Conservation (phyloP, 2,888 invertebrate genomes). For the Perithous albicinctus region DNA sequence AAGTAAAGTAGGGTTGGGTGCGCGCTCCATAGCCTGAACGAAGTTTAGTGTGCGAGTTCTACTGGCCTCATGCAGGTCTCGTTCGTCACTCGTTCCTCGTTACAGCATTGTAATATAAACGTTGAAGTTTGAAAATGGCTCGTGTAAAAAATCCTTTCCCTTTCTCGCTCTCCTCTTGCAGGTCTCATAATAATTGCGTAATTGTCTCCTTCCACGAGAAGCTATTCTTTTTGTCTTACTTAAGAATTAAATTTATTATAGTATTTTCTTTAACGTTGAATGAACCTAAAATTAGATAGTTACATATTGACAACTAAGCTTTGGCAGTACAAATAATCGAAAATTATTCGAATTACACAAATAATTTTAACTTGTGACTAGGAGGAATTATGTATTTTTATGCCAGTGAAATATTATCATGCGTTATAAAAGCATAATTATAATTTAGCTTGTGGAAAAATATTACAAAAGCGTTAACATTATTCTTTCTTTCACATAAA, state of each 20-base stretch:
- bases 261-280: background rate
- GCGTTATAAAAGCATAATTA: no score
- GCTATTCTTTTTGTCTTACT: slow-evolving; percentile 6
- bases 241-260: background rate
- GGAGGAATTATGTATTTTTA: no score
- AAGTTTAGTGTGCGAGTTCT: slow-evolving; percentile 45
- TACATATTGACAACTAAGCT: background rate
- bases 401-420: no score
- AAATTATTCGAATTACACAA: no score
- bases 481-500: no score
- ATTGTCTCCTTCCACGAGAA: slow-evolving; percentile 3
- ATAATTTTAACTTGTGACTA: no score
- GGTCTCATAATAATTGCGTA: slow-evolving; percentile 34
- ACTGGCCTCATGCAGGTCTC: slow-evolving; percentile 17
- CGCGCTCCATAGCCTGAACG: slow-evolving; percentile 5
- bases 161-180: slow-evolving; percentile 6
- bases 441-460: no score
- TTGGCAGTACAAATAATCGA: no score
- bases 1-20: slow-evolving; percentile 1
- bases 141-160: slow-evolving; percentile 31
- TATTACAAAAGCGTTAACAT: no score
- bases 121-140: slow-evolving; percentile 36
- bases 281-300: background rate
- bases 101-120: slow-evolving; percentile 47
- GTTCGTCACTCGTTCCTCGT: slow-evolving; percentile 55